These are phyloP conservation scores for Chionoecetes opilio DNA, from an alignment of 1,140 invertebrate genomes.

Conservation along the genomic window DNA sequence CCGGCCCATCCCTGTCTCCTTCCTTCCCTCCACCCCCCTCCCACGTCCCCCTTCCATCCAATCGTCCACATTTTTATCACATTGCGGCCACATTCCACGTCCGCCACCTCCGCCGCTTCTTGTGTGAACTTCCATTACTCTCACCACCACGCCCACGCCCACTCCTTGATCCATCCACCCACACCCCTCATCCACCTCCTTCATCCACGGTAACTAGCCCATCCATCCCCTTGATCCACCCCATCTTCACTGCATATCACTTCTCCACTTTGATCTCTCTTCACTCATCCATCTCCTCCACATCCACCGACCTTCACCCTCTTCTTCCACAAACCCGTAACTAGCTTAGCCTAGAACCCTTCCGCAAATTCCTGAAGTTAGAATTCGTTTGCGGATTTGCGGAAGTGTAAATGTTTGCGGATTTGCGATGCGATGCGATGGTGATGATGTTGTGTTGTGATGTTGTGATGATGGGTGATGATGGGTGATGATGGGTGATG, in stretches of 20 bases:
- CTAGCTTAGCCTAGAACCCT: too few relatives aligned
- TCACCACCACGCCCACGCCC: not conserved
- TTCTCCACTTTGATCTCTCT: not conserved
- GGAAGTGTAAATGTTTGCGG: too few relatives aligned
- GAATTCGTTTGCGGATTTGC: too few relatives aligned
- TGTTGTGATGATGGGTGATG: too few relatives aligned
- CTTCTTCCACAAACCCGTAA: too few relatives aligned
- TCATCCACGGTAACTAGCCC: too few relatives aligned
- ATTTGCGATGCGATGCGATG: too few relatives aligned
- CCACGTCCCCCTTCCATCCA: not conserved
- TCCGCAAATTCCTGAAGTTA: too few relatives aligned
- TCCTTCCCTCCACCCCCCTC: not conserved
- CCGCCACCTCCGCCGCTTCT: not conserved
- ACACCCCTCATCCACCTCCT: too few relatives aligned
- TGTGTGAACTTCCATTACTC: conserved; percentile 2
- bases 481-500: too few relatives aligned
- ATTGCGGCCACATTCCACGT: not conserved
- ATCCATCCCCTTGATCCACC: not conserved
- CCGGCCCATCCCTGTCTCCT: not conserved
- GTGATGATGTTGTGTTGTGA: too few relatives aligned
- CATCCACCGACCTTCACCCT: too few relatives aligned
- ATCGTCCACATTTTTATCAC: conserved; percentile 29
- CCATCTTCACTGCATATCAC: not conserved
- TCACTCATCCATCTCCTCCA: not conserved
- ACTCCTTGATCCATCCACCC: not conserved